Evolutionary conservation across 2,888 invertebrate species (phyloP).

Genomic region (Pharmacophagus antenor): DNA sequence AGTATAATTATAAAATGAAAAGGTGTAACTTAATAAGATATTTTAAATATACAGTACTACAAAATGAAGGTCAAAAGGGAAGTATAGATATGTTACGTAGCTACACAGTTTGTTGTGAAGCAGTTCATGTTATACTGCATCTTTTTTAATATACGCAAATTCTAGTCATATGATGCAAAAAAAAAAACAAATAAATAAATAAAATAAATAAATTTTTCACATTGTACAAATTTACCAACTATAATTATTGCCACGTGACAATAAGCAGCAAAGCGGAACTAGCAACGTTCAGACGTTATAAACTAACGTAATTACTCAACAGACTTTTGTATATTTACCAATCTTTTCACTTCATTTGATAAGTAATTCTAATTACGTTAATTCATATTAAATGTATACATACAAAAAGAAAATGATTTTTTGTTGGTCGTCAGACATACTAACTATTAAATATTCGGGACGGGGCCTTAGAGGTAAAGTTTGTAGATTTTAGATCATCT

Average conservation of each 20-base stretch:
- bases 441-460: too few species aligned
- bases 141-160: neutral
- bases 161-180: too few species aligned
- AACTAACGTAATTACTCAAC: neutral
- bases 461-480: too few species aligned
- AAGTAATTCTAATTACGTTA: too few species aligned
- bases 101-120: neutral
- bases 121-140: neutral
- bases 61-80: neutral
- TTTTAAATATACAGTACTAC: neutral
- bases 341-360: too few species aligned
- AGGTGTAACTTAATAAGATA: neutral
- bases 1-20: neutral
- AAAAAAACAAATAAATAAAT: too few species aligned
- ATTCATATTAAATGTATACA: too few species aligned
- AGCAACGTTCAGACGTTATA: too few species aligned
- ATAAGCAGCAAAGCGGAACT: neutral
- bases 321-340: neutral
- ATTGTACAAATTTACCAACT: neutral
- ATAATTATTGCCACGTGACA: slow-evolving; percentile 7
- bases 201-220: too few species aligned
- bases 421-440: too few species aligned
- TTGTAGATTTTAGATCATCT: too few species aligned
- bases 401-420: too few species aligned
- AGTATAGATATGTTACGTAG: neutral